Percentiles rank a stretch among this genome's conserved stretches.
phyloP scores from a whole-genome alignment of 2,797 vertebrate genomes.

The Lepilemur ruficaudatus region DNA sequence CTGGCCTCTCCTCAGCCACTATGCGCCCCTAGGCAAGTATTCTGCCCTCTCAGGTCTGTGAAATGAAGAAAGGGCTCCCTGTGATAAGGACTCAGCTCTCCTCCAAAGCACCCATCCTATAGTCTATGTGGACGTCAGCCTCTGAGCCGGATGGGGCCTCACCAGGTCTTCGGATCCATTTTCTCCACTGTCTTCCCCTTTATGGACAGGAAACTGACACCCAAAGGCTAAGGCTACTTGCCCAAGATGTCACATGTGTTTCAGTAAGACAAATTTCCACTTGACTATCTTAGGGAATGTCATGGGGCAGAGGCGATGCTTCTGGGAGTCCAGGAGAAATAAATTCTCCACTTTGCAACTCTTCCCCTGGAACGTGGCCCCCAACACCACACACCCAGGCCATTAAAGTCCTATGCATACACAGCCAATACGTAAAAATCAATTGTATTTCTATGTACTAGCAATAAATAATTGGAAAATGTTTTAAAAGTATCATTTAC shows the following conservation, averaged over 20 bases:
- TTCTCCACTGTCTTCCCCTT: not conserved
- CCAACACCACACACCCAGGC: not conserved
- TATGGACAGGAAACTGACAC: not conserved
- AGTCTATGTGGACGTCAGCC: not conserved
- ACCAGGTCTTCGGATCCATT: not conserved
- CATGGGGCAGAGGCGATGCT: not conserved
- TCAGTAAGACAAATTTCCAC: not conserved
- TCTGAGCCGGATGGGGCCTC: not conserved
- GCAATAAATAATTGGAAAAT: not conserved
- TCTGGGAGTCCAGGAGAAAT: not conserved
- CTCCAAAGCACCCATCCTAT: not conserved
- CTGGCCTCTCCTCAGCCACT: not conserved
- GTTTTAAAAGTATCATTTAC: not conserved
- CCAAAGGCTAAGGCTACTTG: not conserved
- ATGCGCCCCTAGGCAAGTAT: not conserved
- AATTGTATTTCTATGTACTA: not conserved
- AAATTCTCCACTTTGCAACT: not conserved
- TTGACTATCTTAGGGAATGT: not conserved
- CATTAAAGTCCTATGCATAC: not conserved
- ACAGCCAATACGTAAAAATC: not conserved
- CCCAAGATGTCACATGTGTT: not conserved
- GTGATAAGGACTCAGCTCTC: not conserved
- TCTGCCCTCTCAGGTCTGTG: not conserved
- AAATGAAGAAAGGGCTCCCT: not conserved
- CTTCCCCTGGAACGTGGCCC: not conserved